phyloP scores from a whole-genome alignment of 2,797 vertebrate species.

The Naso thynnoides region DNA sequence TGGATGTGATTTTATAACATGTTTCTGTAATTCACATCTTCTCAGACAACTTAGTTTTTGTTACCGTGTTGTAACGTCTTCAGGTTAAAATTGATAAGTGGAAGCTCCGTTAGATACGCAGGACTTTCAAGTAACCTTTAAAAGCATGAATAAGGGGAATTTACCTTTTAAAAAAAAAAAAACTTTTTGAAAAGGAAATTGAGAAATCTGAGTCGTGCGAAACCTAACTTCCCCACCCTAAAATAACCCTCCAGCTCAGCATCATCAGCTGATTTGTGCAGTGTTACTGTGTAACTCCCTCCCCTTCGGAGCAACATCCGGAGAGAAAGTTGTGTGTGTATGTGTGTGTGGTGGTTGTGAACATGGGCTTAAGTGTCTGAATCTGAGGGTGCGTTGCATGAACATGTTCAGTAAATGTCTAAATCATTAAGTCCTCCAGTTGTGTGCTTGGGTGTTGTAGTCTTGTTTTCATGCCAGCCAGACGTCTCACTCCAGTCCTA shows the following conservation, averaged over 20 bases:
- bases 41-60: neutral
- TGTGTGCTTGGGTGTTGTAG: slow-evolving; percentile 30
- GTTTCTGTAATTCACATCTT: neutral
- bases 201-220: slow-evolving; percentile 21
- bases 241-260: slow-evolving; percentile 26
- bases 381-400: slow-evolving; percentile 34
- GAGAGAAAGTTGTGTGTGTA: neutral
- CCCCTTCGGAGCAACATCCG: neutral
- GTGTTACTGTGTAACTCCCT: slow-evolving; percentile 16
- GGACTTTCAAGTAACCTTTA: neutral
- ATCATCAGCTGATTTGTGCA: slow-evolving; percentile 32
- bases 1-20: slow-evolving; percentile 23
- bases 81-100: neutral
- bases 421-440: slow-evolving; percentile 28
- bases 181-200: slow-evolving; percentile 14
- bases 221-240: slow-evolving; percentile 27
- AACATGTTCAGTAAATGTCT: slow-evolving; percentile 24
- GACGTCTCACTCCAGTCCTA: slow-evolving; percentile 56
- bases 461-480: slow-evolving; percentile 52
- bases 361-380: neutral
- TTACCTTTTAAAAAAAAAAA: neutral
- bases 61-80: neutral
- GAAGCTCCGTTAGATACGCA: neutral
- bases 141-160: neutral
- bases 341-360: slow-evolving; percentile 10